Base-by-base conservation (phyloP, 2,797 vertebrate genomes). In the Monodelphis domestica region DNA sequence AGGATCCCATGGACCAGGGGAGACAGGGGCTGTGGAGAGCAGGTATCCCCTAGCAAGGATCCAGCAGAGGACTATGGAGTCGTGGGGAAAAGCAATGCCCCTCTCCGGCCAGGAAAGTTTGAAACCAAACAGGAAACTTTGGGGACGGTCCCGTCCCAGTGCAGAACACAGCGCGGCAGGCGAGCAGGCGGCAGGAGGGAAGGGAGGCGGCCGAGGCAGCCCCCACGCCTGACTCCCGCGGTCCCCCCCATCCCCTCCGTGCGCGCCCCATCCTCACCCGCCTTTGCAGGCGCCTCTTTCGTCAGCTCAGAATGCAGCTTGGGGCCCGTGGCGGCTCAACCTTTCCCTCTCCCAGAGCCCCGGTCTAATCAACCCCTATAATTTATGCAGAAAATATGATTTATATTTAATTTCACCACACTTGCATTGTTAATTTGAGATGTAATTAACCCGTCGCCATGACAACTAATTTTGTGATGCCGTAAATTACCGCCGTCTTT, bases 371-470 rank as follows among this genome's bases (percentile, higher is more conserved):
- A 99, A 99, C 99, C 99, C 99, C 99, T 99, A 99, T 99, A 99
- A 99, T 99, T 99, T 99, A 99, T 99, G 99, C 99, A 99, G 99
- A 99, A 99, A 99, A 99, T 99, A 99, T 99, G 99, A 99, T 99
- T 99, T 99, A 99, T 99, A 99, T 99, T 99, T 99, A 99, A 99
- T 99, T 99, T 99, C 99, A 99, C 99, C 99, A 99, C 99, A 99
- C 99, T 99, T 99, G 99, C 99, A 99, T 99, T 99, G 99, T 99
- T 99, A 99, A 99, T 99, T 99, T 99, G 99, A 99, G 99, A 99
- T 99, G 99, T 99, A 99, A 99, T 99, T 99, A 99, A 99, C 99
- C 99, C 99, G 99, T 99, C 99, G 99, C 99, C 99, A 99, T 99
- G 99, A 99, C 99, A 99, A 99, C 99, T 99, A 99, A 99, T 99